Percentiles rank a stretch among this genome's conserved stretches.
Evolutionary conservation across 2,797 vertebrate species (phyloP).

Genomic region (Sebastes matsubarae): DNA sequence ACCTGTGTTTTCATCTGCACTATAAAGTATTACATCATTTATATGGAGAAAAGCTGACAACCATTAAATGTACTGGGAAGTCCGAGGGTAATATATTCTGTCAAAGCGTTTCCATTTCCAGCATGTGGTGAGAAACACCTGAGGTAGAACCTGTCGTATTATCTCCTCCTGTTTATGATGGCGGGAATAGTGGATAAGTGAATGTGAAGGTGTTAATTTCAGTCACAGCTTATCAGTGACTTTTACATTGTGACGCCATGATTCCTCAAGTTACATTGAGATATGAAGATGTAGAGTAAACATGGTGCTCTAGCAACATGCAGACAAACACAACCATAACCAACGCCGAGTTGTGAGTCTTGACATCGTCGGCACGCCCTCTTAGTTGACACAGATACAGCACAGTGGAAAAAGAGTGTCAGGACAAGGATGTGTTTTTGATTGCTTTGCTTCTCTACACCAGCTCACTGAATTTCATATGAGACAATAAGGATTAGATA

Average conservation of each 20-base stretch:
- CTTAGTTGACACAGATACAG: background rate
- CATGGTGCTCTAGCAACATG: constrained; percentile 6
- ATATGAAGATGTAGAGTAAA: constrained; percentile 17
- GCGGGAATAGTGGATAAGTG: background rate
- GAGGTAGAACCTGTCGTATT: background rate
- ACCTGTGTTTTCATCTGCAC: background rate
- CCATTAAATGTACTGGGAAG: background rate
- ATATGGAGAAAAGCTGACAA: constrained; percentile 12
- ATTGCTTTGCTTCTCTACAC: background rate
- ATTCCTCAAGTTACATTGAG: background rate
- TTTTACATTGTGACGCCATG: background rate
- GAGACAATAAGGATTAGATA: background rate
- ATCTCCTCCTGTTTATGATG: background rate
- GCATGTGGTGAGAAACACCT: background rate
- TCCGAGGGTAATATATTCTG: background rate
- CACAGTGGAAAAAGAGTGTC: background rate
- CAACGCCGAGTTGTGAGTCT: background rate
- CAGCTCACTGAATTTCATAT: background rate
- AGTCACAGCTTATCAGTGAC: background rate
- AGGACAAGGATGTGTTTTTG: background rate
- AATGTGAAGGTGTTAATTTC: background rate
- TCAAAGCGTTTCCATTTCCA: background rate
- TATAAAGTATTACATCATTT: background rate
- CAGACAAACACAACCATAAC: background rate
- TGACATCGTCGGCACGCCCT: constrained; percentile 15